Base-by-base conservation (phyloP, 2,797 vertebrate genomes). In the Sarcoramphus papa region DNA sequence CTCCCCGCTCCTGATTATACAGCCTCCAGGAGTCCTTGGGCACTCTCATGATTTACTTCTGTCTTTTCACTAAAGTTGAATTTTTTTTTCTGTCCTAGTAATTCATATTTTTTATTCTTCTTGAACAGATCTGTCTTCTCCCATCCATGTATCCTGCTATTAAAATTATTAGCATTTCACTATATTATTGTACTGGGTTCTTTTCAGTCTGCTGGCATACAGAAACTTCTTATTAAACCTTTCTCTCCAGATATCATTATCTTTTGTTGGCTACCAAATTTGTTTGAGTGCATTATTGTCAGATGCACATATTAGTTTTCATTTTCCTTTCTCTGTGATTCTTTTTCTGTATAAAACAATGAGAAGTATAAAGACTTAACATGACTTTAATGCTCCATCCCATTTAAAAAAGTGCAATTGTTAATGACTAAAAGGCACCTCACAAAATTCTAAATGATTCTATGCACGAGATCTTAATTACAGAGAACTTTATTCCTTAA, bases 1-100 rank as follows among this genome's bases (percentile, higher is more conserved):
- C 51, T 93, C 47, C 35, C n/a, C 0, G 3, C 75, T 77, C 47
- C 81, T 74, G 51, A 82, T 92, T 88, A 83, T 87, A 56, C 72
- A 88, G 73, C 83, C 90, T 78, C 48, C 76, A 91, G 91, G 84
- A 88, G 72, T 83, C 78, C 84, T 88, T 89, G 63, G 91, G 65
- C 73, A 54, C 14, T 83, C 48, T 93, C 65, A 43, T 74, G 75
- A 88, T 93, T 92, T 92, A 75, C 53, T 83, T 91, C 76, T 78
- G 53, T 59, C 41, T 77, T 89, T 91, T 78, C 37, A 80, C 19
- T 8, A 57, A 67, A 85, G 51, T 17, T 64, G 6, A 3, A 2
- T 18, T 33, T 43, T 65, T 40, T 19, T 57, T n/a, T 10, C 45
- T 47, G 18, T 40, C 27, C 24, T 68, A 56, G 24, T 80, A 68